Evolutionary conservation across 2,797 vertebrate species (phyloP), one percentile per base, ranked within the genome.

Genomic region (Lates japonicus): DNA sequence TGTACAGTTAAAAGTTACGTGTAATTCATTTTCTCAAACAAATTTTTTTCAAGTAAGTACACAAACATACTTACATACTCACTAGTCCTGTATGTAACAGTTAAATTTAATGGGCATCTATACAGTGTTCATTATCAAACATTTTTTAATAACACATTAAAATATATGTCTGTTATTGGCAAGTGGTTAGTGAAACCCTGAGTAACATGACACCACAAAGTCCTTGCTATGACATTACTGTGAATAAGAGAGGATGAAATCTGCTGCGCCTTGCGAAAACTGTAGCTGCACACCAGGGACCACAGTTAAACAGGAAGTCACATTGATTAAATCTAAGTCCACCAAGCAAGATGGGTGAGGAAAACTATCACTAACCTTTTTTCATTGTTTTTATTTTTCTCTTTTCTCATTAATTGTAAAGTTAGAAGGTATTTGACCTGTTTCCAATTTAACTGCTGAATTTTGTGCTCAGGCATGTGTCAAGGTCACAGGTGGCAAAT

Each of bases 171-270:
- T 79, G 10, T 77, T 80, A 51, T 11, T 82, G 31, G 31, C 41
- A 60, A 46, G 62, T 52, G 54, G 35, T 9, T 12, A 12, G n/a
- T 80, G 49, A 39, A 66, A 55, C 22, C 17, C 13, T 48, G 54
- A 22, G 82, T 72, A 82, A 86, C 37, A 22, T 19, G 69, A 83
- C 25, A 75, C 82, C 39, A 49, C 31, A 60, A 49, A 46, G 83
- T 74, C 89, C 82, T 88, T 85, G 63, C 78, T 78, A 59, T 90
- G 83, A 80, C 85, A 63, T 84, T 83, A 70, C 61, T 79, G 59
- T 81, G 73, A 80, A 78, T 64, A 76, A 64, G 22, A 66, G 62
- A 78, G 49, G 69, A 81, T 29, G 55, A 65, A 87, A 60, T 51
- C 66, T 72, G 71, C 71, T 75, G 81, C 46, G 17, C 49, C 33